Evolutionary conservation across 1,140 invertebrate species (phyloP), one percentile per base, ranked within the genome.

Genomic region (Ditylenchus dipsaci): DNA sequence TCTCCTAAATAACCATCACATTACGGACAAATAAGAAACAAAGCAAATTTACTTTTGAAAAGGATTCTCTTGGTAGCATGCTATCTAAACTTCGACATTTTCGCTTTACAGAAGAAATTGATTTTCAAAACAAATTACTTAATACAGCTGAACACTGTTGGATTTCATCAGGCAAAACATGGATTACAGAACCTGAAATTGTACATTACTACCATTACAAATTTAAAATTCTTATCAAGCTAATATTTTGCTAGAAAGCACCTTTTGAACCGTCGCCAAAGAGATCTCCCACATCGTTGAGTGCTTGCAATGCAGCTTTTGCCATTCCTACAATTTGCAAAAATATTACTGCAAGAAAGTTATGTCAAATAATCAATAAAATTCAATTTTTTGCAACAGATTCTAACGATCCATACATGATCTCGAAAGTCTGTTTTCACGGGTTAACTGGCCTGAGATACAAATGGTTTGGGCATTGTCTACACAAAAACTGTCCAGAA

Each of bases 81-180:
- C 21, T 43, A 23, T 59, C 30, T 23, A 53, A 65, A 23, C 7
- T 26, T 42, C 7, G 49, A 19, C 1, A 65, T 26, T 29, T 19
- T 21, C 3, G n/a, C 15, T 8, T 3, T 19, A 7, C 49, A 17
- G 15, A 17, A 53, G 60, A 19, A 65, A 15, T 29, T 53, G 21
- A 23, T 21, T 15, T 45, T 30, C n/a, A 21, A 29, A 70, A 63
- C 92, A 98, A 97, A 0, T 93, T 97, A 81, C 94, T 91, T 58
- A 98, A 85, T 38, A 98, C 95, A 73, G 95, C 95, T 68, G 86
- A 91, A 82, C 95, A 98, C 85, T 97, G 97, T 82, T 97, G 93
- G 26, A 95, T 92, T 86, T 98, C 95, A 87, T 99, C 96, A 13
- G 95, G 91, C 59, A 98, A 85, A 59, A 98, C 93, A 86, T 98